Conservation (phyloP, 1,140 invertebrate species). For the Apis laboriosa region DNA sequence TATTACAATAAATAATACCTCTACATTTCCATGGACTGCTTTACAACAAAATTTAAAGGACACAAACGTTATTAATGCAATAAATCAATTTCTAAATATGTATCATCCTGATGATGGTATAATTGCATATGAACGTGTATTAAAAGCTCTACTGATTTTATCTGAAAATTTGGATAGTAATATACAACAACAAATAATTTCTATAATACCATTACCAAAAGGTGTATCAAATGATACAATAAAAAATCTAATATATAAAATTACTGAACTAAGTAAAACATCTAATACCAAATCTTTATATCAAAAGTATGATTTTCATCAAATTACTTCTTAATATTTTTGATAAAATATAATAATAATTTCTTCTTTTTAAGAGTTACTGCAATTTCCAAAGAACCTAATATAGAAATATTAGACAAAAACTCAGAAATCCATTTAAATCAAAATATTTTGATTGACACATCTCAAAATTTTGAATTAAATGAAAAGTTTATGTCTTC, state of each 20-base stretch:
- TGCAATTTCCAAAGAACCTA: neutral
- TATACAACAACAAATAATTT: constrained; percentile 67
- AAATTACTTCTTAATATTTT: neutral
- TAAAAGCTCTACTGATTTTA: constrained; percentile 65
- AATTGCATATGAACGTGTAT: constrained; percentile 67
- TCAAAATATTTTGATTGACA: neutral
- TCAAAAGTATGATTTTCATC: constrained; percentile 21
- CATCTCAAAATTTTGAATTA: constrained; percentile 9
- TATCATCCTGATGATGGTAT: constrained; percentile 74
- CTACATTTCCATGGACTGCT: constrained; percentile 60
- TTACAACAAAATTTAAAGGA: constrained; percentile 66
- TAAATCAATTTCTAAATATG: constrained; percentile 69
- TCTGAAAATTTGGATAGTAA: constrained; percentile 68
- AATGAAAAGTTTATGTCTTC: constrained; percentile 27
- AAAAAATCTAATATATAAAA: constrained; percentile 67
- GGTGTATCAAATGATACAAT: constrained; percentile 61
- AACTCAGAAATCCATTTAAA: constrained; percentile 6
- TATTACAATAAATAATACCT: constrained; percentile 31
- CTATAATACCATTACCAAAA: constrained; percentile 71
- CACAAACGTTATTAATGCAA: constrained; percentile 66
- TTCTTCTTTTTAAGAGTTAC: neutral
- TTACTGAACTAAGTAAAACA: constrained; percentile 62
- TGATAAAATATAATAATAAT: neutral
- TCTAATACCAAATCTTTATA: neutral
- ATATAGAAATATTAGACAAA: neutral